Evolutionary conservation across 2,888 invertebrate species (phyloP).

Genomic region (Carabus problematicus): DNA sequence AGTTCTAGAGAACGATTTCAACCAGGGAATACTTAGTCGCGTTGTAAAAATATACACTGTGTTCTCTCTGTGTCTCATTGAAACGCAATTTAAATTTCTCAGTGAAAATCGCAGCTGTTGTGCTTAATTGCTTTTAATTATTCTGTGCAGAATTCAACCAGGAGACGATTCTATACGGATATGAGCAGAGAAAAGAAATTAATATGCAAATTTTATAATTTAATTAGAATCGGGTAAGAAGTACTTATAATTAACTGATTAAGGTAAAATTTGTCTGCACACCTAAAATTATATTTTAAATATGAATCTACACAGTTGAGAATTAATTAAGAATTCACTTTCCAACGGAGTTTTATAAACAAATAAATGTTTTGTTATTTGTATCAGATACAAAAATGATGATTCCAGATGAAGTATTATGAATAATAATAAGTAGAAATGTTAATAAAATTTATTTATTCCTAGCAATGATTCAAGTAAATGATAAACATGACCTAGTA

Average conservation of each 20-base stretch:
- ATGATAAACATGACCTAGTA: no score
- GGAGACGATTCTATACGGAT: slow-evolving; percentile 4
- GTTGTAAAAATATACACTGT: slow-evolving; percentile 19
- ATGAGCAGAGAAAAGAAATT: slow-evolving; percentile 18
- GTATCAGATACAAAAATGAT: not conserved
- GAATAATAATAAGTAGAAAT: not conserved
- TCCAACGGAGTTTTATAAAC: not conserved
- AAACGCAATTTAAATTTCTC: slow-evolving; percentile 32
- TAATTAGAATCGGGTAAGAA: slow-evolving; percentile 15
- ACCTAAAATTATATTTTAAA: no score
- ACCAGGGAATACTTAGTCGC: not conserved
- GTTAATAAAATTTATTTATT: not conserved
- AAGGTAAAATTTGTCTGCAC: not conserved
- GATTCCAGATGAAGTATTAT: not conserved
- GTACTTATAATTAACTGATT: slow-evolving; percentile 4
- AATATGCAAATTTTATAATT: slow-evolving; percentile 33
- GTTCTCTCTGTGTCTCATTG: slow-evolving; percentile 17
- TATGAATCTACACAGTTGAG: not conserved
- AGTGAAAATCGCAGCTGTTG: slow-evolving; percentile 37
- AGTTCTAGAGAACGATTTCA: not conserved
- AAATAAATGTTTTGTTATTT: not conserved
- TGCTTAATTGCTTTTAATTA: slow-evolving; percentile 39
- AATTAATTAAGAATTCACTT: not conserved
- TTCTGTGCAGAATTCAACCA: slow-evolving; percentile 21
- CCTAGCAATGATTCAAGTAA: no score